A percentile compares a stretch with the other conserved stretches of the same genome.
These are phyloP conservation scores for Manis crassicaudata DNA, from an alignment of 2,797 vertebrate species.

Conservation along the genomic window DNA sequence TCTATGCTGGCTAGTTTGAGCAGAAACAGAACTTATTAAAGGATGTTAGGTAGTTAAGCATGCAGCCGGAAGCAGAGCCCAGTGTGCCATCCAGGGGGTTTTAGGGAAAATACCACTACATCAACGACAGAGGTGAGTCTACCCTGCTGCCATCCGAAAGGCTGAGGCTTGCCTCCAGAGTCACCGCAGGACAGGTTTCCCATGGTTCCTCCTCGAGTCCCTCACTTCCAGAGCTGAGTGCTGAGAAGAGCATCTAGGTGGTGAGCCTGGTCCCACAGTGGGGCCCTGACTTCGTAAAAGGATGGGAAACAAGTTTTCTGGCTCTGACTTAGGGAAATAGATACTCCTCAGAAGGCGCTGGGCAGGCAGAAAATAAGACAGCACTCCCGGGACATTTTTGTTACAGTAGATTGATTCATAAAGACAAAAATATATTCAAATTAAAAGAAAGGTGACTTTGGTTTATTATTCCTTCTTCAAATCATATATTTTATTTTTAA, in stretches of 20 bases:
- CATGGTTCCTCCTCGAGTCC: background rate
- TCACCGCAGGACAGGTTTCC: background rate
- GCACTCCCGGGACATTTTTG: slow-evolving; percentile 18
- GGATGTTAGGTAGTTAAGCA: background rate
- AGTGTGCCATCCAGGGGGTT: background rate
- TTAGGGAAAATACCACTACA: background rate
- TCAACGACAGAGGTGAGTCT: background rate
- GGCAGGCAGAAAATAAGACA: slow-evolving; percentile 34
- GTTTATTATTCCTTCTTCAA: slow-evolving; percentile 42
- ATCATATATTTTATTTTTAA: slow-evolving; percentile 41
- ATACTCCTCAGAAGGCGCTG: background rate
- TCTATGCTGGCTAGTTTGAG: background rate
- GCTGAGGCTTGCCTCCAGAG: background rate
- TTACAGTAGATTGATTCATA: slow-evolving; percentile 16
- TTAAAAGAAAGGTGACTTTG: slow-evolving; percentile 58
- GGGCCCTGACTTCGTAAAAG: background rate
- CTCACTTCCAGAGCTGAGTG: background rate
- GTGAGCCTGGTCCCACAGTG: background rate
- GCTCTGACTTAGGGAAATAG: background rate
- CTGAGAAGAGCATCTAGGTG: background rate
- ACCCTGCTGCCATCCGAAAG: background rate
- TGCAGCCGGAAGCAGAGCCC: background rate
- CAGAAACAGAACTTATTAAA: slow-evolving; percentile 41
- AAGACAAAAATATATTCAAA: slow-evolving; percentile 54
- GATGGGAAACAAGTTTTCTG: background rate